A percentile compares a stretch with the other conserved stretches of the same genome.
These are phyloP conservation scores for Seriola aureovittata DNA, from an alignment of 2,113 vertebrate species.

Conservation along the genomic window DNA sequence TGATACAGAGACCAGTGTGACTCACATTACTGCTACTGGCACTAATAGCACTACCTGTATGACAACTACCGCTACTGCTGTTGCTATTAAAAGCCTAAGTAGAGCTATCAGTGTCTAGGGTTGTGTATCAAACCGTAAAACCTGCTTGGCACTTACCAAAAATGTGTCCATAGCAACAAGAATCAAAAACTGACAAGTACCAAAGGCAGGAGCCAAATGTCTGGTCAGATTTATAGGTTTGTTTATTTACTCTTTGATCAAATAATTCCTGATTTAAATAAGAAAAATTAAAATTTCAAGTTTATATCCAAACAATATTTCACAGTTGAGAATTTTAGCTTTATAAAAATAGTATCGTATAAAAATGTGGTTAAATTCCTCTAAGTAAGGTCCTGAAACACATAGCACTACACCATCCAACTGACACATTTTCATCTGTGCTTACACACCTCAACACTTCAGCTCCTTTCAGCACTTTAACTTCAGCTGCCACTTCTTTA, in stretches of 20 bases:
- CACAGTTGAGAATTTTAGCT: too few relatives aligned
- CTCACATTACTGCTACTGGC: background rate
- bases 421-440: background rate
- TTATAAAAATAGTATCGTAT: too few relatives aligned
- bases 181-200: background rate
- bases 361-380: background rate
- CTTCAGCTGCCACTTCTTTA: background rate
- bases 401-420: too few relatives aligned
- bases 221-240: background rate
- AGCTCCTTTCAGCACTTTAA: background rate
- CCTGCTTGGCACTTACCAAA: background rate
- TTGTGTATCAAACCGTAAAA: background rate
- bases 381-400: too few relatives aligned
- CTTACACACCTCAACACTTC: background rate
- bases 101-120: background rate
- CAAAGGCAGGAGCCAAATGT: background rate
- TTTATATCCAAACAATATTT: too few relatives aligned
- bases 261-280: background rate
- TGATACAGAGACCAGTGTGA: background rate
- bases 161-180: background rate
- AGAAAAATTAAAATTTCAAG: background rate
- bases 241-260: too few relatives aligned
- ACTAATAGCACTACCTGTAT: background rate
- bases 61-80: background rate
- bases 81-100: background rate